phyloP scores from a whole-genome alignment of 2,113 vertebrate genomes.

The Bostrychus sinensis region DNA sequence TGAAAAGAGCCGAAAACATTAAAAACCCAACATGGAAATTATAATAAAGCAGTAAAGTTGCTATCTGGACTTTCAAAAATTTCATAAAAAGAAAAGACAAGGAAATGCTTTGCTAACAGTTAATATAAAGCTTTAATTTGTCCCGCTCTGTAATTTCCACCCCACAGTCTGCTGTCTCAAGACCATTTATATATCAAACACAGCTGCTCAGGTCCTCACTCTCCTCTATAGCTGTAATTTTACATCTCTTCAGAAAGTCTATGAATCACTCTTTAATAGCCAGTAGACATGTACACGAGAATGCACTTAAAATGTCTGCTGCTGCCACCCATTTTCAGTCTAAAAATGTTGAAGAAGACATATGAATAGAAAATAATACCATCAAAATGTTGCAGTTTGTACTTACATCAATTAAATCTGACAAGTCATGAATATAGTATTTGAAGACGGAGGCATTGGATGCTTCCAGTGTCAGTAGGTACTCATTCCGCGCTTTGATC shows the following conservation, averaged over 20 bases:
- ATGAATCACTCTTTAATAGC: conserved; percentile 14
- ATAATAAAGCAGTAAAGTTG: conserved; percentile 2
- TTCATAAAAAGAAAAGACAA: conserved; percentile 3
- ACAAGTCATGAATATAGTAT: conserved; percentile 98
- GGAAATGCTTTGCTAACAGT: conserved; percentile 28
- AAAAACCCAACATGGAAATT: conserved; percentile 21
- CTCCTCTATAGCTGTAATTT: conserved; percentile 23
- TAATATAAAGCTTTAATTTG: conserved; percentile 43
- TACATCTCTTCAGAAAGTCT: conserved; percentile 36
- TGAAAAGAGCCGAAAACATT: neutral
- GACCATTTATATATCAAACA: conserved; percentile 28
- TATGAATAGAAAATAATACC: neutral
- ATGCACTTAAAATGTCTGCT: neutral
- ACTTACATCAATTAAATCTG: conserved; percentile 98
- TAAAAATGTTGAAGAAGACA: conserved; percentile 2
- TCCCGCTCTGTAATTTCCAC: conserved; percentile 36
- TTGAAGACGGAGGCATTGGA: conserved; percentile 97
- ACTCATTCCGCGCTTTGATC: conserved; percentile 97
- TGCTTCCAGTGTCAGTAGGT: conserved; percentile 96
- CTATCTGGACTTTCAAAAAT: conserved; percentile 21
- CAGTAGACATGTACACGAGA: neutral
- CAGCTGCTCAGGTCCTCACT: conserved; percentile 43
- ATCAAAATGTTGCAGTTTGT: conserved; percentile 30
- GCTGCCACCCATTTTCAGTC: neutral
- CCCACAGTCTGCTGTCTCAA: conserved; percentile 18